phyloP scores from a whole-genome alignment of 2,888 invertebrate species.

The Boloria euphrosyne region DNA sequence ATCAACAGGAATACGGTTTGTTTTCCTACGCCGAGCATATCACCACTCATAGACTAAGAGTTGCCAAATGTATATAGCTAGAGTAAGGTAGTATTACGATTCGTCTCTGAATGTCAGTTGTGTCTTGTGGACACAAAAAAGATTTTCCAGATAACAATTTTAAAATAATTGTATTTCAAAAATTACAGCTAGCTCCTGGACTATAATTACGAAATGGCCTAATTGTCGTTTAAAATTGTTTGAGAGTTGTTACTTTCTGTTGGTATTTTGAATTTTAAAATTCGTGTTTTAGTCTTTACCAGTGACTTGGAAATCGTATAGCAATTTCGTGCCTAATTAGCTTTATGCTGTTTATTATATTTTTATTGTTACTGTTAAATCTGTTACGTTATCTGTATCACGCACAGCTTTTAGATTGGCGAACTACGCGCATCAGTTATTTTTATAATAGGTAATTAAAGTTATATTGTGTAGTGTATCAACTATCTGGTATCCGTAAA shows the following conservation, averaged over 20 bases:
- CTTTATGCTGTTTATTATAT: slow-evolving; percentile 21
- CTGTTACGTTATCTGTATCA: slow-evolving; percentile 17
- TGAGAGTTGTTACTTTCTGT: slow-evolving; percentile 3
- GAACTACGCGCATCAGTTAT: not conserved
- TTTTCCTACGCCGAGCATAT: slow-evolving; percentile 71
- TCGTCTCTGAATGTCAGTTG: slow-evolving; percentile 60
- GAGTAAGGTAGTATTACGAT: slow-evolving; percentile 48
- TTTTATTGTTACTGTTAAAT: slow-evolving; percentile 32
- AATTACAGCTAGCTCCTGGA: not conserved
- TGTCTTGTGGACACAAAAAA: slow-evolving; percentile 61
- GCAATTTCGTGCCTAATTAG: slow-evolving; percentile 16
- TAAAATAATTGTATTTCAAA: not conserved
- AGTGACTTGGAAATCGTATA: not conserved
- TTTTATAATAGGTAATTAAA: no score
- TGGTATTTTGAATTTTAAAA: not conserved
- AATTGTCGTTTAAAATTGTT: not conserved
- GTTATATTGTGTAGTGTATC: no score
- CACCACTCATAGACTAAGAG: slow-evolving; percentile 75
- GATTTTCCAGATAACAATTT: slow-evolving; percentile 20
- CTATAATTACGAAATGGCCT: slow-evolving; percentile 2
- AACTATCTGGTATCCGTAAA: no score
- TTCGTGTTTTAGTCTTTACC: not conserved
- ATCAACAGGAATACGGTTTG: slow-evolving; percentile 69
- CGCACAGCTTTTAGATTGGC: slow-evolving; percentile 1
- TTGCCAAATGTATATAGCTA: slow-evolving; percentile 78